These are phyloP conservation scores for Typhlichthys eigenmanni DNA, from an alignment of 2,797 vertebrate genomes.

Conservation along the genomic window DNA sequence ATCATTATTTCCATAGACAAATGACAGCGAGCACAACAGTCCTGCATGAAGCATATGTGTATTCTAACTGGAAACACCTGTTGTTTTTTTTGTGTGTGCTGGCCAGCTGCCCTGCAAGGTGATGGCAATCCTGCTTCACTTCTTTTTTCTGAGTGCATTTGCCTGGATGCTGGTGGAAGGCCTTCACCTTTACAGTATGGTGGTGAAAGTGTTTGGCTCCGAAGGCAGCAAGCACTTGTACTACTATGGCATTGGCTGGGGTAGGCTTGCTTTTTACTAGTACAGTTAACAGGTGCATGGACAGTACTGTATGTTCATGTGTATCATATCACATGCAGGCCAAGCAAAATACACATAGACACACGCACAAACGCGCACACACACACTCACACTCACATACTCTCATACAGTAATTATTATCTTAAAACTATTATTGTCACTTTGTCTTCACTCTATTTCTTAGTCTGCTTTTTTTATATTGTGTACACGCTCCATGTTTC, in stretches of 20 bases:
- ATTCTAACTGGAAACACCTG: no score
- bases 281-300: neutral
- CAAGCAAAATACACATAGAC: no score
- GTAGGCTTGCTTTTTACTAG: constrained; percentile 69
- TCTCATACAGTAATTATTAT: no score
- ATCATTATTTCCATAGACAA: no score
- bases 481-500: no score
- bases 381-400: no score
- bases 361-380: no score
- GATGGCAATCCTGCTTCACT: constrained; percentile 90
- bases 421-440: no score
- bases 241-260: constrained; percentile 96
- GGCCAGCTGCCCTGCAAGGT: constrained; percentile 86
- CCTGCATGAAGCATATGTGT: no score
- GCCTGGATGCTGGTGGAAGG: constrained; percentile 99
- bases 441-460: neutral
- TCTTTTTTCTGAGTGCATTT: constrained; percentile 94
- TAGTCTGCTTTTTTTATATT: neutral
- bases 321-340: no score
- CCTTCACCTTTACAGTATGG: constrained; percentile 97
- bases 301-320: neutral
- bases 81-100: constrained; percentile 4
- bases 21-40: neutral
- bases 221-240: constrained; percentile 93
- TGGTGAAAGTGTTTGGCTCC: constrained; percentile 95